Conservation (phyloP, 2,888 invertebrate species). For the Apocheima hispidaria region DNA sequence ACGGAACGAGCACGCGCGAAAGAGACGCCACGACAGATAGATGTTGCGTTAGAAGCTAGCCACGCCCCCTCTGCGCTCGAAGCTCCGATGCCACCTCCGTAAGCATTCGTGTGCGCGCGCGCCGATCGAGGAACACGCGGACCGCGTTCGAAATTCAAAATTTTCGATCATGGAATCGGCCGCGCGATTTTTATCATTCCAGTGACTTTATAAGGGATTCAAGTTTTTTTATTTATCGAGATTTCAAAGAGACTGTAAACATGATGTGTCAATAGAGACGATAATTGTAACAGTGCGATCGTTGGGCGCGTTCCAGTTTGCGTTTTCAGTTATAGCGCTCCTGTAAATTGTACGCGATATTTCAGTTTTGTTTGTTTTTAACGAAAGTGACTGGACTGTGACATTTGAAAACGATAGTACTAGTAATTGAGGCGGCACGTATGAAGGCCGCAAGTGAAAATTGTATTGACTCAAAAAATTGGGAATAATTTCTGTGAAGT, state of each 20-base stretch:
- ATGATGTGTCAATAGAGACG: slow-evolving; percentile 54
- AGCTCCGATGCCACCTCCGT: slow-evolving; percentile 78
- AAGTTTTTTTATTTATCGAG: slow-evolving; percentile 39
- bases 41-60: slow-evolving; percentile 82
- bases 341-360: slow-evolving; percentile 64
- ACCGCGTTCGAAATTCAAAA: slow-evolving; percentile 58
- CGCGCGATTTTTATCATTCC: slow-evolving; percentile 65
- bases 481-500: slow-evolving; percentile 68
- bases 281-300: slow-evolving; percentile 57
- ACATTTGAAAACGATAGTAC: slow-evolving; percentile 76
- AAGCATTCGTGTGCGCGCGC: slow-evolving; percentile 84
- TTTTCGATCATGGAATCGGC: slow-evolving; percentile 66
- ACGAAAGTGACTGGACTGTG: slow-evolving; percentile 79
- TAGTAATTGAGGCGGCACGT: slow-evolving; percentile 63
- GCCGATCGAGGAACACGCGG: slow-evolving; percentile 75
- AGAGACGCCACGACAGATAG: slow-evolving; percentile 69
- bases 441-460: slow-evolving; percentile 63
- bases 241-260: slow-evolving; percentile 43
- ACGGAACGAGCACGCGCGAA: slow-evolving; percentile 38
- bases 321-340: slow-evolving; percentile 70
- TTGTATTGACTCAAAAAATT: slow-evolving; percentile 62
- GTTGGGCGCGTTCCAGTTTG: slow-evolving; percentile 69
- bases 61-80: slow-evolving; percentile 75
- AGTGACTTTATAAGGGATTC: slow-evolving; percentile 48
- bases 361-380: slow-evolving; percentile 65